Evolutionary conservation across 2,888 invertebrate genomes (phyloP).

Genomic region (Nephrotoma flavescens): DNA sequence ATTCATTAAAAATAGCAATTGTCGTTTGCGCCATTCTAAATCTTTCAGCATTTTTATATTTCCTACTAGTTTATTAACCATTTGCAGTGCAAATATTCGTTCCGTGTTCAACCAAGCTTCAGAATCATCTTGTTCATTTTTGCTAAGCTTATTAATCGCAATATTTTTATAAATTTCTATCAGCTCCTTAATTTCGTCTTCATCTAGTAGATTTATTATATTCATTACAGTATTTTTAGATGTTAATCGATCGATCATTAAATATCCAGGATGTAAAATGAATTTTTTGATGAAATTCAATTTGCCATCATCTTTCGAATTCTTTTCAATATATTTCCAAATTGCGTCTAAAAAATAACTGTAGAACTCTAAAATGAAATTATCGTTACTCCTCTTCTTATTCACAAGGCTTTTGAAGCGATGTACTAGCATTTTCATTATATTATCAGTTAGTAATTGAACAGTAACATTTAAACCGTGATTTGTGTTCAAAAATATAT

Average conservation of each 20-base stretch:
- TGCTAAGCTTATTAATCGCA: slow-evolving; percentile 38
- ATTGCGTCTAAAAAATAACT: slow-evolving; percentile 30
- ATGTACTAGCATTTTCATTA: slow-evolving; percentile 46
- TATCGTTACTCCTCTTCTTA: slow-evolving; percentile 40
- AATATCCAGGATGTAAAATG: slow-evolving; percentile 51
- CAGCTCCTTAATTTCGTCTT: slow-evolving; percentile 45
- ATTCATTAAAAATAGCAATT: slow-evolving; percentile 48
- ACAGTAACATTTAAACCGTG: slow-evolving; percentile 37
- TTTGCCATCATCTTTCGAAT: slow-evolving; percentile 38
- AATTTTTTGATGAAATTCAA: slow-evolving; percentile 46
- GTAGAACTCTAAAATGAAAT: slow-evolving; percentile 39
- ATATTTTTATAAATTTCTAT: slow-evolving; percentile 46
- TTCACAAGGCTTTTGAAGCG: slow-evolving; percentile 38
- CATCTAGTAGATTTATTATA: slow-evolving; percentile 42
- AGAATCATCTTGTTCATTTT: slow-evolving; percentile 21
- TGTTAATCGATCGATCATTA: slow-evolving; percentile 59
- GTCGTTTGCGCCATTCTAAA: slow-evolving; percentile 45
- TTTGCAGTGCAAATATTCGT: slow-evolving; percentile 46
- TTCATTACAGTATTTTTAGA: slow-evolving; percentile 48
- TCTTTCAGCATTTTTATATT: slow-evolving; percentile 26
- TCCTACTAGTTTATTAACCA: slow-evolving; percentile 34
- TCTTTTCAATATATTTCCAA: slow-evolving; percentile 36
- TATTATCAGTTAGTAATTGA: slow-evolving; percentile 45
- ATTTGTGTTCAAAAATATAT: slow-evolving; percentile 36
- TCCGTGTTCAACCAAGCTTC: slow-evolving; percentile 54